Evolutionary conservation across 2,797 vertebrate species (phyloP).

Genomic region (Microhierax caerulescens): DNA sequence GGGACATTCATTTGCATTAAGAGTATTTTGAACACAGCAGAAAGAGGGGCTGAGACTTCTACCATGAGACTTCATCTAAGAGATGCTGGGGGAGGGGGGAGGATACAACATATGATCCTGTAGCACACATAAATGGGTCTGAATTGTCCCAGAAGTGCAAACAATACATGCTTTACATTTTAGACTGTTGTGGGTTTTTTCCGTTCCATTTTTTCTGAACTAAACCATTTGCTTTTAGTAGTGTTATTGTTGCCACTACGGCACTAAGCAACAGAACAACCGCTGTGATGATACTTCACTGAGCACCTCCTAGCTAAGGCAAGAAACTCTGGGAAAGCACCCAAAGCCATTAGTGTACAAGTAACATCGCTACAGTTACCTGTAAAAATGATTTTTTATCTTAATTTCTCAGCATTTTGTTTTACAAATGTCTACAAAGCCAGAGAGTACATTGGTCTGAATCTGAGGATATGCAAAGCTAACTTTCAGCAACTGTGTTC

Average conservation of each 20-base stretch:
- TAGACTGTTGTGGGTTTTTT: fast-evolving
- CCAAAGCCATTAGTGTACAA: not conserved
- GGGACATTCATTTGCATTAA: not conserved
- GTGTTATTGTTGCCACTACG: not conserved
- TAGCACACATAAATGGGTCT: not conserved
- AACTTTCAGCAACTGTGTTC: not conserved
- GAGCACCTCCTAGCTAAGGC: not conserved
- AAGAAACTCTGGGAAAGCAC: not conserved
- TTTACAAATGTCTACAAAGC: not conserved
- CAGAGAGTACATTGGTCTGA: not conserved
- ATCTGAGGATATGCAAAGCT: not conserved
- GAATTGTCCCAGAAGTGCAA: not conserved
- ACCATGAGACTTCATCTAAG: not conserved
- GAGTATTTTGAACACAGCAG: not conserved
- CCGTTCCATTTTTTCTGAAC: not conserved
- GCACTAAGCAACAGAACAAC: not conserved
- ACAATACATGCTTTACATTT: not conserved
- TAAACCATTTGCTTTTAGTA: not conserved
- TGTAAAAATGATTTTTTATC: not conserved
- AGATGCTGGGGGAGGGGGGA: not conserved
- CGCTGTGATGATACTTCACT: not conserved
- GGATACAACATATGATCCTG: not conserved
- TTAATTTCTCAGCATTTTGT: not conserved
- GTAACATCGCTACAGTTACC: not conserved
- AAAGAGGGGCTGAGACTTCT: not conserved